A percentile compares a stretch with the other conserved stretches of the same genome.
These are phyloP conservation scores for Andrena dorsata DNA, from an alignment of 2,888 invertebrate genomes.

Conservation along the genomic window DNA sequence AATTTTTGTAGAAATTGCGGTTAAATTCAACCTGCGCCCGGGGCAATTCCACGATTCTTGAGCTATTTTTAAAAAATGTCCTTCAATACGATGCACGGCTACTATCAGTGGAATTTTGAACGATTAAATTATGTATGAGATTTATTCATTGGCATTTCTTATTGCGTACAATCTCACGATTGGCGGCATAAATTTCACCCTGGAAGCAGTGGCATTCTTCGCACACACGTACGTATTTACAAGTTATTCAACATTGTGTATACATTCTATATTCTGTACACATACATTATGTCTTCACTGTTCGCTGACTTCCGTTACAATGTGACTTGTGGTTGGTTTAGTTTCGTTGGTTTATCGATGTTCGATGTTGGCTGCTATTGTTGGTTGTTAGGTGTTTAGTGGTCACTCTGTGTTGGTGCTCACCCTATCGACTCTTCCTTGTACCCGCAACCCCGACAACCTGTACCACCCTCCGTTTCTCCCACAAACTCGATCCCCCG, in stretches of 20 bases:
- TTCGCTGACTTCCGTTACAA: conserved; percentile 82
- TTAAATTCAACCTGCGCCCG: no score
- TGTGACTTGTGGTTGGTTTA: conserved; percentile 83
- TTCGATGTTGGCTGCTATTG: conserved; percentile 84
- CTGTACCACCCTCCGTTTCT: conserved; percentile 64
- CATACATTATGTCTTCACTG: conserved; percentile 78
- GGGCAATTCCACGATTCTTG: no score
- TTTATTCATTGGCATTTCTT: not conserved
- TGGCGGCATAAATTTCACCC: conserved; percentile 26
- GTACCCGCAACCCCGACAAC: conserved; percentile 73
- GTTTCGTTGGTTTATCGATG: conserved; percentile 83
- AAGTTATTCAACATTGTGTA: conserved; percentile 67
- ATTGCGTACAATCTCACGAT: not conserved
- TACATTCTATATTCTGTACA: conserved; percentile 60
- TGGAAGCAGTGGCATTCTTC: conserved; percentile 68
- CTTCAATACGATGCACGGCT: not conserved
- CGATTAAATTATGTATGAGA: not conserved
- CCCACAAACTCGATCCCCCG: conserved; percentile 59
- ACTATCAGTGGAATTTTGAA: not conserved
- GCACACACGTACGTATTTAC: conserved; percentile 72
- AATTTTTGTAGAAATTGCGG: no score
- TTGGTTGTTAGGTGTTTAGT: conserved; percentile 85
- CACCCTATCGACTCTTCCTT: conserved; percentile 74
- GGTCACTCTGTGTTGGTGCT: conserved; percentile 83
- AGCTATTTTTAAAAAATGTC: not conserved